Evolutionary conservation across 2,888 invertebrate genomes (phyloP).

Genomic region (Pecten maximus): DNA sequence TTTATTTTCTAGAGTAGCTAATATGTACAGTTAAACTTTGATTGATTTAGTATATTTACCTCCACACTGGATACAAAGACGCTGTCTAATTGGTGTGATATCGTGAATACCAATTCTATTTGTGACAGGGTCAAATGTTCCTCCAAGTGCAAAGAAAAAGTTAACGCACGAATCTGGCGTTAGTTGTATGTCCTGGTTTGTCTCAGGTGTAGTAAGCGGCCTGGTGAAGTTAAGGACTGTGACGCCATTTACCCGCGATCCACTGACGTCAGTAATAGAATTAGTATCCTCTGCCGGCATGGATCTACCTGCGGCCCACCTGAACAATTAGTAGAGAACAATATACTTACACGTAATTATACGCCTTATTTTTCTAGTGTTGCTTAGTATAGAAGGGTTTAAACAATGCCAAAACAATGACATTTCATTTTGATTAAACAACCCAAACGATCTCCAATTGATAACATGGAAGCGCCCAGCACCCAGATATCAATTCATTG

Average conservation of each 20-base stretch:
- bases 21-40: too few relatives aligned
- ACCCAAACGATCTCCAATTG: too few relatives aligned
- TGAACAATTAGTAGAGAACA: neutral
- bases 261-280: slow-evolving; percentile 54
- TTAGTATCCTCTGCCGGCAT: slow-evolving; percentile 56
- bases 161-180: slow-evolving; percentile 77
- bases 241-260: slow-evolving; percentile 54
- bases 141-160: slow-evolving; percentile 65
- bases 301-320: slow-evolving; percentile 27
- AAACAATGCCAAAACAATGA: too few relatives aligned
- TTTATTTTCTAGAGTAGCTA: too few relatives aligned
- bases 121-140: slow-evolving; percentile 39
- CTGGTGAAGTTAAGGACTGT: slow-evolving; percentile 64
- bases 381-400: too few relatives aligned
- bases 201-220: slow-evolving; percentile 58
- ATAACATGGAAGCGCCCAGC: too few relatives aligned
- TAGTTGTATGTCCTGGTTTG: slow-evolving; percentile 55
- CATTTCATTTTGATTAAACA: too few relatives aligned
- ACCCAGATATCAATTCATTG: too few relatives aligned
- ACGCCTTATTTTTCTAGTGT: too few relatives aligned
- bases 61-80: neutral
- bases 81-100: slow-evolving; percentile 36
- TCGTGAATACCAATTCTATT: slow-evolving; percentile 34
- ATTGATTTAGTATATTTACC: too few relatives aligned
- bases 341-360: too few relatives aligned